Percentiles rank a stretch among this genome's conserved stretches.
Evolutionary conservation across 2,113 vertebrate species (phyloP).

Genomic region (Actinemys pallida): DNA sequence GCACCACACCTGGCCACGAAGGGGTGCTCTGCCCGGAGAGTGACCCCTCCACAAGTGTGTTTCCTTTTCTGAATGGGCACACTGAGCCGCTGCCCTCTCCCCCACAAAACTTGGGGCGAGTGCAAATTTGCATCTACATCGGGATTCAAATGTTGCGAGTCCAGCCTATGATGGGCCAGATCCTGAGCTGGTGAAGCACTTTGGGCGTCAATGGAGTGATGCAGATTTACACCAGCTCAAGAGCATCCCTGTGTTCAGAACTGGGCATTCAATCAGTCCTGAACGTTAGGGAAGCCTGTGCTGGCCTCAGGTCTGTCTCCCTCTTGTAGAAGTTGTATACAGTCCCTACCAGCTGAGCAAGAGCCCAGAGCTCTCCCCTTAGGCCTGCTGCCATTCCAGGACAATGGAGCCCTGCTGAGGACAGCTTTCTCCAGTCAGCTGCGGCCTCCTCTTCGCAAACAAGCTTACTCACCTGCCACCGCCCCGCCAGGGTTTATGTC

Average conservation of each 20-base stretch:
- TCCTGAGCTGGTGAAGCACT: not conserved
- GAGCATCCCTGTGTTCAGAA: not conserved
- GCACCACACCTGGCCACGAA: not conserved
- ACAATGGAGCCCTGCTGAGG: not conserved
- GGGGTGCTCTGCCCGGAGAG: not conserved
- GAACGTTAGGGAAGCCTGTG: accelerated
- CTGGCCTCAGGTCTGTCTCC: not conserved
- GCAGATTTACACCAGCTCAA: not conserved
- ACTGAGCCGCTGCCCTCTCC: not conserved
- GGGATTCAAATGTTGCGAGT: not conserved
- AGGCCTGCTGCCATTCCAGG: not conserved
- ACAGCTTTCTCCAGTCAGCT: not conserved
- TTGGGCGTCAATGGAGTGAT: not conserved
- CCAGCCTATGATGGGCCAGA: not conserved
- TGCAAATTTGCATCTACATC: not conserved
- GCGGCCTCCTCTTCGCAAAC: not conserved
- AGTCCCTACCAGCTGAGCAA: not conserved
- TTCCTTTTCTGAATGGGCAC: not conserved
- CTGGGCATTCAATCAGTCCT: not conserved
- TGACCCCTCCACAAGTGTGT: not conserved
- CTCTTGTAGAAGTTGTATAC: not conserved
- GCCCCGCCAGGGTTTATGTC: not conserved
- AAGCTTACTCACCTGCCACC: not conserved
- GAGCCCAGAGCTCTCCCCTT: not conserved
- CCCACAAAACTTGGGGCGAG: too few relatives aligned